These are phyloP conservation scores for Peribatodes rhomboidaria DNA, from an alignment of 2,888 invertebrate genomes.

Conservation along the genomic window DNA sequence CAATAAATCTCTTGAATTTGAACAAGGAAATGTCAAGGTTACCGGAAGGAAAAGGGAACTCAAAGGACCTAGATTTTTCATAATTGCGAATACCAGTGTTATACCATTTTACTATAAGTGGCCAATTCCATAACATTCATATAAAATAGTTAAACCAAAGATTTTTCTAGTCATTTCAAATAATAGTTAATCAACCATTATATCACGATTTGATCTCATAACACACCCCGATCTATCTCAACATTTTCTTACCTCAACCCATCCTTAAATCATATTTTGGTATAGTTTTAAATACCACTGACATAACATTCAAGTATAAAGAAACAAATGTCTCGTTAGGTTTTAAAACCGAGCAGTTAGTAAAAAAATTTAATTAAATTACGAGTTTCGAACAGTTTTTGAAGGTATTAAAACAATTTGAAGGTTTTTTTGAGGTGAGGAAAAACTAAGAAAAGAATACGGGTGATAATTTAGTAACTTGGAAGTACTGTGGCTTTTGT, in stretches of 20 bases:
- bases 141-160: slow-evolving; percentile 50
- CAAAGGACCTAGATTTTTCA: slow-evolving; percentile 9
- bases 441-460: slow-evolving; percentile 1
- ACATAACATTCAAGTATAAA: too few relatives aligned
- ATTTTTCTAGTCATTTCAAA: slow-evolving; percentile 58
- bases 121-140: slow-evolving; percentile 29
- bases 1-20: background rate
- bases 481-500: slow-evolving; percentile 63
- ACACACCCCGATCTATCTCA: slow-evolving; percentile 28
- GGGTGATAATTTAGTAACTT: slow-evolving; percentile 51
- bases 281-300: background rate
- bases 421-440: background rate
- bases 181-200: slow-evolving; percentile 41
- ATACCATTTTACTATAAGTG: slow-evolving; percentile 41
- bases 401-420: background rate
- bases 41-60: background rate
- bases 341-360: background rate
- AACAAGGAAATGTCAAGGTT: background rate
- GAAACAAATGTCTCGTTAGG: background rate
- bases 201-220: slow-evolving; percentile 53
- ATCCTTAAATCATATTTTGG: background rate
- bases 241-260: background rate
- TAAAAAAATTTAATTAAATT: background rate
- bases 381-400: background rate
- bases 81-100: slow-evolving; percentile 8